A percentile compares a stretch with the other conserved stretches of the same genome.
Evolutionary conservation across 2,888 invertebrate genomes (phyloP).

Genomic region (Tenthredo scrophulariae): DNA sequence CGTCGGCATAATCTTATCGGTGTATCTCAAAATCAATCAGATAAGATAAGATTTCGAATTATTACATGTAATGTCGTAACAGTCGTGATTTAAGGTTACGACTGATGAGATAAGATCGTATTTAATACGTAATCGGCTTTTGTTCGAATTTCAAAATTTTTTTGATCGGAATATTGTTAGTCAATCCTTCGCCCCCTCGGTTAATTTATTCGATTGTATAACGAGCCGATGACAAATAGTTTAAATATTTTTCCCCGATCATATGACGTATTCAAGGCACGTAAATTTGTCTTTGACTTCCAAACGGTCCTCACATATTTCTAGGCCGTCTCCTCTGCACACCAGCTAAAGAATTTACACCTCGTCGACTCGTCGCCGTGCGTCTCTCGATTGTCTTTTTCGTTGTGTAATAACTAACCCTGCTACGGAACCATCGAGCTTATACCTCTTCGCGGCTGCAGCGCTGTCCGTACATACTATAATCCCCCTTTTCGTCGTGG

Average conservation of each 20-base stretch:
- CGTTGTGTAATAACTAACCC: neutral
- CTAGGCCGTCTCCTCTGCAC: neutral
- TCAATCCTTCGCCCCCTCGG: too few species aligned
- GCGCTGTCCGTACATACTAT: neutral
- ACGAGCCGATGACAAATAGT: neutral
- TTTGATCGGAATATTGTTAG: too few species aligned
- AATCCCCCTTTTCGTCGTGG: neutral
- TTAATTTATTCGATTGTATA: neutral
- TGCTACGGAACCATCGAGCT: neutral
- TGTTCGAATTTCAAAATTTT: too few species aligned
- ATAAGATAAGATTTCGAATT: neutral
- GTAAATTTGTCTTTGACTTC: slow-evolving; percentile 29
- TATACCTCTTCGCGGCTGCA: neutral
- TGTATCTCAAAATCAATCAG: neutral
- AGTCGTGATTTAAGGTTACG: neutral
- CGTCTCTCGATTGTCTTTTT: slow-evolving; percentile 25
- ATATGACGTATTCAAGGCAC: slow-evolving; percentile 18
- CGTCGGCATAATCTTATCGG: neutral
- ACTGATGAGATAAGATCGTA: too few species aligned
- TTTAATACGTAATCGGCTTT: too few species aligned
- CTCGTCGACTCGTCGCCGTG: neutral
- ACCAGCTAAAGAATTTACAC: neutral
- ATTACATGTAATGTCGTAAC: neutral
- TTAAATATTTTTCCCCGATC: slow-evolving; percentile 4
- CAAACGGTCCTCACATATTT: slow-evolving; percentile 36